Evolutionary conservation across 1,140 invertebrate genomes (phyloP), one percentile per base, ranked within the genome.

Genomic region (Drosophila nikananu): DNA sequence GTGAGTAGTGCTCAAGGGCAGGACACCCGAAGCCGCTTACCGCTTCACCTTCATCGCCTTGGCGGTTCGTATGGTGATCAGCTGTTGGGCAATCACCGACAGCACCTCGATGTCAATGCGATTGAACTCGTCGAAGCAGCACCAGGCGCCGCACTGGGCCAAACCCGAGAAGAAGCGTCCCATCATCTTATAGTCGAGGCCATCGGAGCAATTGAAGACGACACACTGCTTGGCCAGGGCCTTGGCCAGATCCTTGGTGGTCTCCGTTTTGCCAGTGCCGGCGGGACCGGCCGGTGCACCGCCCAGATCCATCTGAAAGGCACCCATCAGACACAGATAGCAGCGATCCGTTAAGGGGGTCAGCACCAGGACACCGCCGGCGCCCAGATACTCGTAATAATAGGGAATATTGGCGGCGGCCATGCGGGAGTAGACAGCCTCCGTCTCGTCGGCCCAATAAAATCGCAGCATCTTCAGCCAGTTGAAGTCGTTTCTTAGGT

Each of bases 251-350:
- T 98, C 97, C 94, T 98, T 98, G 0, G 97, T 98, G 0, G 98
- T 98, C 94, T 99, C 98, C 1, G 98, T 99, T 94, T 99, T 99
- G 2, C 98, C 98, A 0, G 98, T 99, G 19, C 98, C 98, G 9
- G 91, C 92, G 3, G 98, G 97, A 2, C 98, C 98, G 68, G 97
- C 95, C 21, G 97, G 95, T 44, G 97, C 97, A 35, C 98, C 98
- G 30, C 97, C 97, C 70, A 98, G 92, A 93, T 98, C 96, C 72
- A 98, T 93, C 92, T 97, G 97, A 13, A 98, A 94, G 4, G 97
- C 97, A 19, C 97, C 97, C 96, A 98, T 97, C 8, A 98, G 93
- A 80, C 97, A 97, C 0, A 98, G 92, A 93, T 98, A 96, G 91
- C 97, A 98, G 35, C 97, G 96, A 93, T 99, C 92, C 95, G 96